Percentiles rank a stretch among this genome's conserved stretches.
Conservation (phyloP, 2,888 invertebrate species). For the Silvanus unidentatus region DNA sequence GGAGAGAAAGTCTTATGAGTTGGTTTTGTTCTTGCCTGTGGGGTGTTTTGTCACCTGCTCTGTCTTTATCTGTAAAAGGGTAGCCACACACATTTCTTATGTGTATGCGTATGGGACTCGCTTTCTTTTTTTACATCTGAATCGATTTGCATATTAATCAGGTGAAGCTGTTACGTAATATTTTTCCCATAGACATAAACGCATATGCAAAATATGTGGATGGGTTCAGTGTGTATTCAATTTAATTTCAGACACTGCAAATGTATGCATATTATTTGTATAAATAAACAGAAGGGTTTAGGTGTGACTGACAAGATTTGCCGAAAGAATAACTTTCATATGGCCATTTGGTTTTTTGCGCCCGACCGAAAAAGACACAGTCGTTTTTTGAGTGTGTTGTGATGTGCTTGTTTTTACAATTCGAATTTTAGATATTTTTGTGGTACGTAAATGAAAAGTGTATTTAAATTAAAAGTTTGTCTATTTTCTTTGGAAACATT, state of each 20-base stretch:
- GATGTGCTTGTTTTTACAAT: no score
- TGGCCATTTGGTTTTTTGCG: no score
- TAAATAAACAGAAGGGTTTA: slow-evolving; percentile 44
- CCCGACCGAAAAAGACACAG: no score
- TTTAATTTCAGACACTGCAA: background rate
- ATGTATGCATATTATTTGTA: slow-evolving; percentile 13
- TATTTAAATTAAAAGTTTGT: no score
- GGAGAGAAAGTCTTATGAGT: slow-evolving; percentile 10
- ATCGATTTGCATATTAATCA: slow-evolving; percentile 31
- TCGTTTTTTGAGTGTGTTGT: no score
- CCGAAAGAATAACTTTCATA: slow-evolving; percentile 24
- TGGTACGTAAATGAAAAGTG: no score
- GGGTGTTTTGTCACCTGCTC: slow-evolving; percentile 24
- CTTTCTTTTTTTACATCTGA: slow-evolving; percentile 14
- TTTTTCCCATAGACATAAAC: slow-evolving; percentile 30
- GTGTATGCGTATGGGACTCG: background rate
- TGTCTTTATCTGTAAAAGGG: slow-evolving; percentile 8
- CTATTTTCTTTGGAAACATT: no score
- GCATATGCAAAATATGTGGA: slow-evolving; percentile 35
- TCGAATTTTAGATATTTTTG: no score
- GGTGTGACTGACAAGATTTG: slow-evolving; percentile 48
- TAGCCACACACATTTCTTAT: slow-evolving; percentile 8
- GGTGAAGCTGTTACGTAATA: slow-evolving; percentile 24
- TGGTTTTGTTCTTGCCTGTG: slow-evolving; percentile 15
- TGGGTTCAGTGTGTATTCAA: slow-evolving; percentile 22